Evolutionary conservation across 2,113 vertebrate species (phyloP).

Genomic region (Caranx ignobilis): DNA sequence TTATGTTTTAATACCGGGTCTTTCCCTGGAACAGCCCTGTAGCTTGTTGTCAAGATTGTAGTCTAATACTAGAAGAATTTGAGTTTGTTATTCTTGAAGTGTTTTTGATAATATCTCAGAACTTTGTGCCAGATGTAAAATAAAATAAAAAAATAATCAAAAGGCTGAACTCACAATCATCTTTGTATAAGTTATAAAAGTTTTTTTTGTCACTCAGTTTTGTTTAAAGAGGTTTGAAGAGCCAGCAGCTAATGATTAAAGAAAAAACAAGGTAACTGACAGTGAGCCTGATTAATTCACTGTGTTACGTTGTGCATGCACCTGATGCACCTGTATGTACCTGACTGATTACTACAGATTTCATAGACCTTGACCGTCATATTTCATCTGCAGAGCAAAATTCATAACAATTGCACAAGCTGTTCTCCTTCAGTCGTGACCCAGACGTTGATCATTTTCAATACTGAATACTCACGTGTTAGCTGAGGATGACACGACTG

Average conservation of each 20-base stretch:
- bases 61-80: background rate
- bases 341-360: background rate
- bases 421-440: constrained; percentile 1
- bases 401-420: constrained; percentile 15
- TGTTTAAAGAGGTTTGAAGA: background rate
- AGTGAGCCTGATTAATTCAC: background rate
- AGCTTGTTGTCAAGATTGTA: constrained; percentile 19
- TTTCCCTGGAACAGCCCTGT: constrained; percentile 1
- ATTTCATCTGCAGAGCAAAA: constrained; percentile 32
- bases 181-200: too few relatives aligned
- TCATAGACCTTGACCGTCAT: constrained; percentile 10
- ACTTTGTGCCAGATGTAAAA: background rate
- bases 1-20: constrained; percentile 39
- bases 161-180: too few relatives aligned
- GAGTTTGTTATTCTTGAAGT: background rate
- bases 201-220: background rate
- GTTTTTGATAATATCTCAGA: background rate
- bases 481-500: constrained; percentile 24
- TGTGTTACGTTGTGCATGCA: background rate
- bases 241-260: background rate
- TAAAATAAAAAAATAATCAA: too few relatives aligned
- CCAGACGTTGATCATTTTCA: constrained; percentile 25
- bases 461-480: constrained; percentile 1
- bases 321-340: too few relatives aligned
- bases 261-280: background rate